Evolutionary conservation across 2,113 vertebrate genomes (phyloP), one percentile per base, ranked within the genome.

Genomic region (Callipepla squamata): DNA sequence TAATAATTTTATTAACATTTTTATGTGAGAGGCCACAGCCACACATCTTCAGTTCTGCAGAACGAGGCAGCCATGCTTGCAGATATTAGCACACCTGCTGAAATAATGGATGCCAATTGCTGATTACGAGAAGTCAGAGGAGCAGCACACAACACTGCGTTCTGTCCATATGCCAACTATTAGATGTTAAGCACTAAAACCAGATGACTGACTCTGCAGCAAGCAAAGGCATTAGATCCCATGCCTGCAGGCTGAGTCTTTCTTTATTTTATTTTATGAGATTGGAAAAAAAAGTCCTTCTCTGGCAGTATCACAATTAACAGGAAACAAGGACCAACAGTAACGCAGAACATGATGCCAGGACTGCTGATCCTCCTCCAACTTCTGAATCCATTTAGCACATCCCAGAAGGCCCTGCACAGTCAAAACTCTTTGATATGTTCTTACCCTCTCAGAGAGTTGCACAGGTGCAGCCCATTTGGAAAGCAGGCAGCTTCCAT

Each of bases 401-500:
- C 5, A 2, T 34, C 85, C 57, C 82, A 94, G 51, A 91, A 68
- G 75, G 72, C 72, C 50, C 85, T 26, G 34, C 80, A 21, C 80
- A 78, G 80, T 67, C 22, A n/a, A 91, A 94, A 63, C 32, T 13
- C 80, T 95, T 94, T 95, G 93, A 74, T 85, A 85, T 38, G 88
- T 62, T 88, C 92, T 85, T 92, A 93, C 91, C 90, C 69, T 45
- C 76, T 45, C 2, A 5, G 68, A 80, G 80, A 77, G 80, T 65
- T 74, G 88, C 93, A 85, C 94, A 96, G 90, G 93, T 96, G 95
- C 93, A 95, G 96, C 85, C 80, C 88, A 83, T 93, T 92, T 93
- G 90, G 90, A 88, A 88, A 74, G 69, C 85, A 90, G 85, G 93
- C 50, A 0, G 79, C 92, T 95, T 90, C 92, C 57, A 70, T 83